A percentile compares a stretch with the other conserved stretches of the same genome.
Conservation (phyloP, 2,797 vertebrate genomes). For the Sebastes cheni region DNA sequence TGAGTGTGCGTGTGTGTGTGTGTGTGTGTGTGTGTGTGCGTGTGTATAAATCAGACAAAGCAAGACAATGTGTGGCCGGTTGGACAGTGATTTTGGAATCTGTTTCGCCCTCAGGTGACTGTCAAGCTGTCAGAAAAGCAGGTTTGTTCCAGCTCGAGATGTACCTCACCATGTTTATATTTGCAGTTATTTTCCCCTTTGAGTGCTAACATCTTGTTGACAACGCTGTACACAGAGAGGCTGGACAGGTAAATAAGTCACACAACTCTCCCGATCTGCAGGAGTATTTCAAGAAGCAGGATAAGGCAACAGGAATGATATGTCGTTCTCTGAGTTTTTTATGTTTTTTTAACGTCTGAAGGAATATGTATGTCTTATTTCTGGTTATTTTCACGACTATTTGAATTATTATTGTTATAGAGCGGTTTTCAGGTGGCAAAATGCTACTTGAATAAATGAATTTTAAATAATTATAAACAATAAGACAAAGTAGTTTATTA, state of each 20-base stretch:
- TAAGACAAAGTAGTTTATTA: background rate
- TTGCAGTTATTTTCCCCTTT: constrained; percentile 86
- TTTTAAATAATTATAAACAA: background rate
- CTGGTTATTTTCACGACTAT: background rate
- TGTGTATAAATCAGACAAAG: constrained; percentile 52
- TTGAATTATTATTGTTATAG: background rate
- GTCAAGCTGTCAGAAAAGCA: constrained; percentile 84
- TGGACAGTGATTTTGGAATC: constrained; percentile 81
- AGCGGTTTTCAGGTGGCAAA: background rate
- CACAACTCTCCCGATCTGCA: constrained; percentile 54
- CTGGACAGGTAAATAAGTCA: constrained; percentile 80
- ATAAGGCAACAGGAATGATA: background rate
- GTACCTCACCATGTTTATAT: constrained; percentile 85
- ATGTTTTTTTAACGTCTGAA: background rate
- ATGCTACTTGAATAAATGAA: background rate
- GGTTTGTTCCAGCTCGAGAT: constrained; percentile 80
- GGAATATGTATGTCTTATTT: background rate
- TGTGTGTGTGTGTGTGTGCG: background rate
- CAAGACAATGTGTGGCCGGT: constrained; percentile 70
- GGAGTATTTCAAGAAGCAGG: constrained; percentile 30
- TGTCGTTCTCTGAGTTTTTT: background rate
- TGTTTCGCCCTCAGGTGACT: constrained; percentile 82
- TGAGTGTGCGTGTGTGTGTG: constrained; percentile 1
- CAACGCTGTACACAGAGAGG: constrained; percentile 72
- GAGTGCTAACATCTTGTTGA: constrained; percentile 85